Evolutionary conservation across 2,888 invertebrate species (phyloP), one percentile per base, ranked within the genome.

Genomic region (Polymixis flavicincta): DNA sequence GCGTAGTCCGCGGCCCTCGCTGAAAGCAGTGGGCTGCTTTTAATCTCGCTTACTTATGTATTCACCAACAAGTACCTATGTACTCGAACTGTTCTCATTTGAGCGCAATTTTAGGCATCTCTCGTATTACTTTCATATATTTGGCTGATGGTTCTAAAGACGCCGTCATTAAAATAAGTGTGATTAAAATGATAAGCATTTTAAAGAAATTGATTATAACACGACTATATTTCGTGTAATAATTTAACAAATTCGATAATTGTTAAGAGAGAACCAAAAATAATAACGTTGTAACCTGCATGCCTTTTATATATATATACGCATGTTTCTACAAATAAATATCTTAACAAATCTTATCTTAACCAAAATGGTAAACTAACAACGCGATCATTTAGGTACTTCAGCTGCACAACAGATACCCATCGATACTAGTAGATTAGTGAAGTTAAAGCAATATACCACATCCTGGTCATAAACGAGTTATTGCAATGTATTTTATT

Each of bases 41-140:
- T 93, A 94, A 94, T 94, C 90, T 92, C 88, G 92, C 92, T 92
- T 90, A 91, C 91, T 92, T 94, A 93, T 94, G 92, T 94, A 92
- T 83, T 78, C 70, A 71, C 76, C 55, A 32, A 48, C 80, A 72
- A 84, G 74, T 68, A 81, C 71, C 67, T 86, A 74, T 78, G 42
- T 70, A 81, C 87, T 88, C 87, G 84, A 89, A 83, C 76, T 78
- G 71, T 48, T 80, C 76, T 88, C 85, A 78, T 79, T 88, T 78
- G 37, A 66, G 70, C n/a, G 67, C 66, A 77, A 76, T 59, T 78
- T 82, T 73, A 65, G 84, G 63, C 67, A 67, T 80, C 72, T 73
- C 68, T 76, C 55, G 60, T 70, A 77, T 72, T 82, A 81, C 64
- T 85, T 78, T 77, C 57, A 61, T 52, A 65, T 65, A 74, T 82